Conservation (phyloP, 2,797 vertebrate genomes). For the Crypturellus tataupa region DNA sequence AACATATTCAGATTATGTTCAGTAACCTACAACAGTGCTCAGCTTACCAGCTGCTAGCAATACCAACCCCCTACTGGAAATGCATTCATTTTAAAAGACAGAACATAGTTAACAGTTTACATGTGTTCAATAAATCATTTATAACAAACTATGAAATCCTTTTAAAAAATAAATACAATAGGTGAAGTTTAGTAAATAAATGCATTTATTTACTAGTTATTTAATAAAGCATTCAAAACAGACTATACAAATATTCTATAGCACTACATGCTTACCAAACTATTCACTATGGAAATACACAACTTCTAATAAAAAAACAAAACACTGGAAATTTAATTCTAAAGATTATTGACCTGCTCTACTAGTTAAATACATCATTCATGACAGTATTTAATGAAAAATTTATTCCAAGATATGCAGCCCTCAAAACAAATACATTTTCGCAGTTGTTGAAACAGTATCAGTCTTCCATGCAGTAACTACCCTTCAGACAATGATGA, state of each 20-base stretch:
- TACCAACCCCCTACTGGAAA: background rate
- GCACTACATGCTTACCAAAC: conserved; percentile 6
- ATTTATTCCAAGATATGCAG: conserved; percentile 44
- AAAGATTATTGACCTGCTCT: conserved; percentile 42
- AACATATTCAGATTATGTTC: background rate
- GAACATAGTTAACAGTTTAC: conserved; percentile 29
- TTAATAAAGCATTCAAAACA: conserved; percentile 64
- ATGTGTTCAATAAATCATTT: conserved; percentile 61
- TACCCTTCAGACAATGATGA: background rate
- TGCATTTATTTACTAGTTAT: conserved; percentile 51
- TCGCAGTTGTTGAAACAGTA: conserved; percentile 18
- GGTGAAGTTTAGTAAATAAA: conserved; percentile 68
- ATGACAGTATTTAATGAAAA: conserved; percentile 49
- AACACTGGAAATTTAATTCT: conserved; percentile 18
- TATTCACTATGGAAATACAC: background rate
- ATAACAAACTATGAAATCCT: conserved; percentile 51
- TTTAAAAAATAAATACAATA: conserved; percentile 50
- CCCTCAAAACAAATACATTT: conserved; percentile 45
- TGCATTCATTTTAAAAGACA: conserved; percentile 32
- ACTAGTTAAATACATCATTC: conserved; percentile 58
- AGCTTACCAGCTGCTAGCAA: background rate
- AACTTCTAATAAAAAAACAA: background rate
- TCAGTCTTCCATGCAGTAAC: background rate
- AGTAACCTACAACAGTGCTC: background rate
- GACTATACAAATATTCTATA: conserved; percentile 26